Evolutionary conservation across 2,113 vertebrate species (phyloP), one percentile per base, ranked within the genome.

Genomic region (Corvus hawaiiensis): DNA sequence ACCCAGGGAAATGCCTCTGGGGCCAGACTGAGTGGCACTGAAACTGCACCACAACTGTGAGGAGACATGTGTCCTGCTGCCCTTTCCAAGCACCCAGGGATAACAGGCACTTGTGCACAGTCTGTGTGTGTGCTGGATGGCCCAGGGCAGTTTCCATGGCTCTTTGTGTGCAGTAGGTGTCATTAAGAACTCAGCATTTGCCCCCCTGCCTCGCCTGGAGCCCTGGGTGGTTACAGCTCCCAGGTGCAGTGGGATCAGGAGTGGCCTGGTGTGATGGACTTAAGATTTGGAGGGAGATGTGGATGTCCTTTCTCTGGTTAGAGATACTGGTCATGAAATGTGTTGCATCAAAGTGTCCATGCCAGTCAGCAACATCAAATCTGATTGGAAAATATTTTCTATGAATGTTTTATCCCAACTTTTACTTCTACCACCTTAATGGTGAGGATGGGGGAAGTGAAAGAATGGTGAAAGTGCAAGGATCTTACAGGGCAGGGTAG

Each of bases 151-250:
- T 37, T 92, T 80, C 72, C 63, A n/a, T 37, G 72, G 72, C 79
- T 72, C 33, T 44, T 49, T 54, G 33, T 51, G 59, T 89, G 89
- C 75, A 46, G 83, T 69, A 90, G 72, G 49, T 86, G 63, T 83
- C 75, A 90, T 92, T 94, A 49, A 88, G 94, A 95, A 83, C 72
- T 66, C 75, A 62, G 24, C 37, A 54, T 89, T 92, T 90, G 59
- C 39, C 6, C 1, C 55, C 17, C 32, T 63, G 68, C 27, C 55
- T 74, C 0, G 1, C 37, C 61, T 74, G 64, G 48, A 81, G 46
- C 18, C 22, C n/a, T 17, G 10, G 48, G 32, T 76, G 58, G n/a
- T 51, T 51, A 33, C 8, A 79, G 54, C 32, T 93, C 44, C 23
- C 23, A 61, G 33, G 39, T 9, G 2, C 58, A 37, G 30, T 1